Conservation (phyloP, 2,113 vertebrate genomes). For the Indicator maculatus region DNA sequence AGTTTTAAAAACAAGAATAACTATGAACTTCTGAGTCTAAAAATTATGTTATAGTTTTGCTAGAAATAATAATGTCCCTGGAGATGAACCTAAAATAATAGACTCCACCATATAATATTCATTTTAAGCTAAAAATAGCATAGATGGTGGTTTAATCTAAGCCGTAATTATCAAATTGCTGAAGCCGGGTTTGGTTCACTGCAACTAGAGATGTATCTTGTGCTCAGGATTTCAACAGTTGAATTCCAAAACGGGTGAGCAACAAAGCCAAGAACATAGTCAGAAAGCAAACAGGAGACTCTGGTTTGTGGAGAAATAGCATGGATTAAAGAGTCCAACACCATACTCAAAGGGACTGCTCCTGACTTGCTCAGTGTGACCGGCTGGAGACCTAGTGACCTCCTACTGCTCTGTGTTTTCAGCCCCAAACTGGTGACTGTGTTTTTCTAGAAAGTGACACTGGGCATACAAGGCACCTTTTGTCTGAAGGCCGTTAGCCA, state of each 20-base stretch:
- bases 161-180: constrained; percentile 55
- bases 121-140: constrained; percentile 73
- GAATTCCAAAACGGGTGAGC: not conserved
- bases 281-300: constrained; percentile 43
- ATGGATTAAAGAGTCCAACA: not conserved
- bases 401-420: not conserved
- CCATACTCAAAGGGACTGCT: not conserved
- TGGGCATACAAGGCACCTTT: not conserved
- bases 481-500: not conserved
- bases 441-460: not conserved
- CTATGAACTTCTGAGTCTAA: not conserved
- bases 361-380: not conserved
- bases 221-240: constrained; percentile 46
- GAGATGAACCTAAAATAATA: constrained; percentile 73
- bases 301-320: constrained; percentile 1
- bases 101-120: constrained; percentile 58
- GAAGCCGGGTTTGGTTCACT: constrained; percentile 37
- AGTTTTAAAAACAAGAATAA: constrained; percentile 34
- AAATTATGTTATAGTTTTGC: constrained; percentile 28
- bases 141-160: constrained; percentile 54
- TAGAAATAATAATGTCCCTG: constrained; percentile 70
- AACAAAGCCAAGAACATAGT: constrained; percentile 31
- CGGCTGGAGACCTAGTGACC: not conserved
- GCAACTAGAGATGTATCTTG: constrained; percentile 28
- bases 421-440: not conserved